Percentiles rank a stretch among this genome's conserved stretches.
These are phyloP conservation scores for Aurelia sp. DNA, from an alignment of 30 jellyfish, hydroid and myxozoan species.

Conservation along the genomic window DNA sequence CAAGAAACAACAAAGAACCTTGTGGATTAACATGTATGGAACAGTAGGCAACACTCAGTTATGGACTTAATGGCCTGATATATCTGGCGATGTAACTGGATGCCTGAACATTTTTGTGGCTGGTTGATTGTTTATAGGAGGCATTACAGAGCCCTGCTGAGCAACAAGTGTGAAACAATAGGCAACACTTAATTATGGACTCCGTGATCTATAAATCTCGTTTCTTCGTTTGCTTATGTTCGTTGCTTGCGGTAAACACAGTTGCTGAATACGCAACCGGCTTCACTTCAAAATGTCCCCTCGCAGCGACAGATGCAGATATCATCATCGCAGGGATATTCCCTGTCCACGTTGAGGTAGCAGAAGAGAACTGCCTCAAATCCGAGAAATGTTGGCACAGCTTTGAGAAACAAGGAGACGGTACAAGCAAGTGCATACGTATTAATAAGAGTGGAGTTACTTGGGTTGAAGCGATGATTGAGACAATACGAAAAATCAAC, in stretches of 20 bases:
- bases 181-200: constrained; percentile 1
- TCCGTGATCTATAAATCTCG: background rate
- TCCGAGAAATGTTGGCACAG: constrained; percentile 22
- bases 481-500: constrained; percentile 52
- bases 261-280: constrained; percentile 3
- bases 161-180: background rate
- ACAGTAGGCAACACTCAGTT: background rate
- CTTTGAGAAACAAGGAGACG: constrained; percentile 10
- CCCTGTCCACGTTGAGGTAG: constrained; percentile 69
- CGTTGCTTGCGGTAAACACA: constrained; percentile 1
- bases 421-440: constrained; percentile 31
- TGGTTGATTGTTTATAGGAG: background rate
- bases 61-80: background rate
- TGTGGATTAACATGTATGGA: background rate
- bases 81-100: too few species aligned
- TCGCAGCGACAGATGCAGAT: constrained; percentile 55
- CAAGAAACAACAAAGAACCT: background rate
- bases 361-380: constrained; percentile 49
- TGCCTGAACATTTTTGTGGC: too few species aligned
- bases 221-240: background rate
- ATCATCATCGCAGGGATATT: constrained; percentile 65
- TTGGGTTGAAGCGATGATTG: constrained; percentile 76
- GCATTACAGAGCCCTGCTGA: background rate
- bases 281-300: constrained; percentile 48
- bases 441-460: constrained; percentile 62